Evolutionary conservation across 2,888 invertebrate genomes (phyloP).

Genomic region (Drosophila ochracea): DNA sequence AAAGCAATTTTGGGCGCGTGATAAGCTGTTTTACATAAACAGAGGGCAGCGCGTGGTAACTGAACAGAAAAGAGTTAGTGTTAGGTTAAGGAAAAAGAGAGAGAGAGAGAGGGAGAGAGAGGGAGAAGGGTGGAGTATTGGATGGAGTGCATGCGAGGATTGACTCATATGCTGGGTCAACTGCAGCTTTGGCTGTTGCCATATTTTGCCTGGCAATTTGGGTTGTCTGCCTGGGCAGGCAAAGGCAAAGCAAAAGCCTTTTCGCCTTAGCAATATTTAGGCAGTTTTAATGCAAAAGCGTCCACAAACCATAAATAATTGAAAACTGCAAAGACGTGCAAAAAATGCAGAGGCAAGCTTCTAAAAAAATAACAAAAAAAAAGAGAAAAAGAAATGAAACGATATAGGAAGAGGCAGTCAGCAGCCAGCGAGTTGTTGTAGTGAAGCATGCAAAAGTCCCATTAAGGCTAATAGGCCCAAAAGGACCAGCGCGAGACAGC

Average conservation of each 20-base stretch:
- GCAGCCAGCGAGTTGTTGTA: conserved; percentile 66
- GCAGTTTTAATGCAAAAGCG: conserved; percentile 75
- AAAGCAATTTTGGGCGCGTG: conserved; percentile 67
- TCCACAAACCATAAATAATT: conserved; percentile 81
- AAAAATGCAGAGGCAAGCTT: conserved; percentile 62
- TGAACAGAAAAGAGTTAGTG: background rate
- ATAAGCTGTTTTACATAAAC: conserved; percentile 69
- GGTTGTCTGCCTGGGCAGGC: conserved; percentile 50
- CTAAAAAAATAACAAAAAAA: background rate
- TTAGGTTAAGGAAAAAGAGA: background rate
- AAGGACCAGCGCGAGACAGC: conserved; percentile 58
- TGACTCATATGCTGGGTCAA: conserved; percentile 69
- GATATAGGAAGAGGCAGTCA: conserved; percentile 44
- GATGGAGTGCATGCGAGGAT: conserved; percentile 34
- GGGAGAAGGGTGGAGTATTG: background rate
- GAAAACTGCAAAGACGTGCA: conserved; percentile 79
- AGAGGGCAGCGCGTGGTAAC: conserved; percentile 18
- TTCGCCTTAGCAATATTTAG: conserved; percentile 64
- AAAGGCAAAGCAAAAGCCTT: conserved; percentile 29
- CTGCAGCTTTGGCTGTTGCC: conserved; percentile 51
- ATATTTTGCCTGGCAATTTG: conserved; percentile 63
- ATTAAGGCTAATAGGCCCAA: conserved; percentile 78
- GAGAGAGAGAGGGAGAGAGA: background rate
- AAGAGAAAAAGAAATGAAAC: conserved; percentile 35
- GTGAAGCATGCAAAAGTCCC: conserved; percentile 76